Percentiles rank a stretch among this genome's conserved stretches.
Conservation (phyloP, 2,888 invertebrate species). For the Myopa tessellatipennis region DNA sequence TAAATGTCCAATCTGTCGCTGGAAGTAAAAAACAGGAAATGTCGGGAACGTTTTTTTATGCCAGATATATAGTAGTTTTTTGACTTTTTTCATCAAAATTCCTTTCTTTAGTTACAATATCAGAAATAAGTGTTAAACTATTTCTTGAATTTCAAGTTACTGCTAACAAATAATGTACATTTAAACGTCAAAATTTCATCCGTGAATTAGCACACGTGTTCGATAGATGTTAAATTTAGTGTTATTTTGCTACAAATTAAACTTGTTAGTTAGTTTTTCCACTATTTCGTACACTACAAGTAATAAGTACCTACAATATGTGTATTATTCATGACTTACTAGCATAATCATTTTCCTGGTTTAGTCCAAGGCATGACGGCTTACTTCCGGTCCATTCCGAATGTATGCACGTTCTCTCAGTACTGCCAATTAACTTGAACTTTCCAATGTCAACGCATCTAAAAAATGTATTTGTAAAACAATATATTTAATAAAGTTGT, state of each 20-base stretch:
- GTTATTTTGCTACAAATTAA: too few species aligned
- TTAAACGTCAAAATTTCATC: too few species aligned
- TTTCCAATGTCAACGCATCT: slow-evolving; percentile 90
- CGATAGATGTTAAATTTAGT: too few species aligned
- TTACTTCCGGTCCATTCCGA: slow-evolving; percentile 85
- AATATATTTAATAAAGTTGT: background rate
- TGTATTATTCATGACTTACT: background rate
- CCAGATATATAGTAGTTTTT: background rate
- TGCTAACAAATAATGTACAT: background rate
- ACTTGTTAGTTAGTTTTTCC: too few species aligned
- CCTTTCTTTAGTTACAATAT: background rate
- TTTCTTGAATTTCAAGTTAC: background rate
- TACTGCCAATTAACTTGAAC: slow-evolving; percentile 82
- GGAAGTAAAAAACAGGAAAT: background rate
- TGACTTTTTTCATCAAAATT: background rate
- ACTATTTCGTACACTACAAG: too few species aligned
- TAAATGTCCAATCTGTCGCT: background rate
- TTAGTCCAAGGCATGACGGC: slow-evolving; percentile 83
- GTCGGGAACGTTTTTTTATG: background rate
- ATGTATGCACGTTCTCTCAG: slow-evolving; percentile 77
- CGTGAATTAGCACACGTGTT: too few species aligned
- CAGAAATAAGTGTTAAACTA: background rate
- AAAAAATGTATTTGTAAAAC: background rate
- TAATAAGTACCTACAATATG: too few species aligned
- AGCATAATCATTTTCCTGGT: slow-evolving; percentile 69